Evolutionary conservation across 1,140 invertebrate species (phyloP).

Genomic region (Bombus ignitus): DNA sequence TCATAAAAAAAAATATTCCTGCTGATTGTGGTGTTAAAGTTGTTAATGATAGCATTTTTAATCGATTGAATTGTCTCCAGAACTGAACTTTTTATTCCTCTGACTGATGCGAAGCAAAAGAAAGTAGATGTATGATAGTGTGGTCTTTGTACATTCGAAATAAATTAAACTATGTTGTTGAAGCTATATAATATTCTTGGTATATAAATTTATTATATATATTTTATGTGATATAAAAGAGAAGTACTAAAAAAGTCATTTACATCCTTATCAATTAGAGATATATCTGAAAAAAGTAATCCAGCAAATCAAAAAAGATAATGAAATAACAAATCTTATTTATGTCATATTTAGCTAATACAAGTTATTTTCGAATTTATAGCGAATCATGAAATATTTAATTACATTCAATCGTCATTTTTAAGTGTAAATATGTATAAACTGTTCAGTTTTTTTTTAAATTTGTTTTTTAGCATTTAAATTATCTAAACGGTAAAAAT

Average conservation of each 20-base stretch:
- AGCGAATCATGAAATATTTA: constrained; percentile 9
- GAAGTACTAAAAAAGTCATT: constrained; percentile 18
- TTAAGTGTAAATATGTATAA: not conserved
- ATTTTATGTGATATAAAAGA: constrained; percentile 31
- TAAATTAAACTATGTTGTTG: constrained; percentile 67
- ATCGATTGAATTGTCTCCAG: constrained; percentile 37
- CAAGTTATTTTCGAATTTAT: not conserved
- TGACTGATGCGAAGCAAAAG: constrained; percentile 49
- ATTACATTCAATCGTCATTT: not conserved
- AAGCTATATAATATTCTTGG: constrained; percentile 51
- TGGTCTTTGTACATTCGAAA: constrained; percentile 64
- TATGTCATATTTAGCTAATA: constrained; percentile 19
- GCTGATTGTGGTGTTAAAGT: constrained; percentile 25
- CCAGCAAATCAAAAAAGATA: constrained; percentile 23
- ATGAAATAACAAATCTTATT: not conserved
- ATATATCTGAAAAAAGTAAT: constrained; percentile 26
- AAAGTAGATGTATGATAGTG: constrained; percentile 61
- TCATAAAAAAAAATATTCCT: not conserved
- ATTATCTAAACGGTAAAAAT: not conserved
- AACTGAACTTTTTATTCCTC: constrained; percentile 55
- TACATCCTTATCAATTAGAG: constrained; percentile 30
- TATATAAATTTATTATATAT: constrained; percentile 39
- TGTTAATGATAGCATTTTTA: constrained; percentile 44
- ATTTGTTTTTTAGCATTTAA: not conserved
- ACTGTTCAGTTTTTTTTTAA: not conserved